Percentiles rank a stretch among this genome's conserved stretches.
These are phyloP conservation scores for Ethmia dodecea DNA, from an alignment of 2,888 invertebrate species.

Conservation along the genomic window DNA sequence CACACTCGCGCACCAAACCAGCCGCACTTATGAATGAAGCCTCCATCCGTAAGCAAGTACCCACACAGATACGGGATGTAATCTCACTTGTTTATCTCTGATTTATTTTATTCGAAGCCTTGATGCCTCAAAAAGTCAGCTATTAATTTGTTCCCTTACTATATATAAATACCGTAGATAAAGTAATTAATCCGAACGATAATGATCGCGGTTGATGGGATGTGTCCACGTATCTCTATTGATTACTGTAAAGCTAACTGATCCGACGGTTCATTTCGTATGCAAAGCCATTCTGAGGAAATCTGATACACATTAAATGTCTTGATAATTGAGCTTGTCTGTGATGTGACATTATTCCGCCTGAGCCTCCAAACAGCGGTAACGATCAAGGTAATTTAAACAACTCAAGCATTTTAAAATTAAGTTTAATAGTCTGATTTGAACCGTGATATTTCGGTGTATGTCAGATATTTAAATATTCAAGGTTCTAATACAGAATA, in stretches of 20 bases:
- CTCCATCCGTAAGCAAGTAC: constrained; percentile 33
- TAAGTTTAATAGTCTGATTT: too few species aligned
- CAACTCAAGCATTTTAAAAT: too few species aligned
- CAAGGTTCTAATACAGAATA: too few species aligned
- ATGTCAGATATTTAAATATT: too few species aligned
- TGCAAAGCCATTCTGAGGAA: constrained; percentile 1
- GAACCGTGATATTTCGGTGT: too few species aligned
- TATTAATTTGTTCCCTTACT: constrained; percentile 67
- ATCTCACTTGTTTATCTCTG: constrained; percentile 71
- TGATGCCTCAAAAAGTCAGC: constrained; percentile 63
- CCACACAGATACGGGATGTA: constrained; percentile 34
- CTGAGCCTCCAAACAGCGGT: too few species aligned
- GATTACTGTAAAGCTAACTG: constrained; percentile 7
- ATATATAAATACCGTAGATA: constrained; percentile 59
- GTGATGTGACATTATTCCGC: too few species aligned
- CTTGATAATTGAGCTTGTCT: too few species aligned
- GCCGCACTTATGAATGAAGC: constrained; percentile 72
- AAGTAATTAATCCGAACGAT: constrained; percentile 64
- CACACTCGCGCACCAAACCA: constrained; percentile 42
- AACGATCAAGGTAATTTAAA: too few species aligned
- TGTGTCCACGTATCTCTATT: constrained; percentile 15
- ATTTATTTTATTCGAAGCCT: constrained; percentile 71
- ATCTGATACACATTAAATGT: too few species aligned
- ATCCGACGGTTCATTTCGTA: constrained; percentile 6
- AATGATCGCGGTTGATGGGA: constrained; percentile 47